Evolutionary conservation across 2,797 vertebrate species (phyloP).

Genomic region (Platalea minor): DNA sequence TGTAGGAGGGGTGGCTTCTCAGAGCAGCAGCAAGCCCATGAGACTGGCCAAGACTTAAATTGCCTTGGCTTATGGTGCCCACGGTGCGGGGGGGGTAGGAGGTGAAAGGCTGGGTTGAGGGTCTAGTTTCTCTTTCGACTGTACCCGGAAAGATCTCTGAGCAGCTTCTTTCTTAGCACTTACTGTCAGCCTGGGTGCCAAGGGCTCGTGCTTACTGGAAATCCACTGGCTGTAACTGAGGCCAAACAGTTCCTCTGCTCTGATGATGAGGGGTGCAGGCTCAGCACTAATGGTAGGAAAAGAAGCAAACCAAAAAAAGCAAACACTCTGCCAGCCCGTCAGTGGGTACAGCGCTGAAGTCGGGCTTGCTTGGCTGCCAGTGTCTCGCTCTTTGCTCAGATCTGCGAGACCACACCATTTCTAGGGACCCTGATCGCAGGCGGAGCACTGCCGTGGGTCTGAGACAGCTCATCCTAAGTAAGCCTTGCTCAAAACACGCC

Average conservation of each 20-base stretch:
- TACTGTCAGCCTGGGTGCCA: not conserved
- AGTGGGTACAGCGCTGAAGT: not conserved
- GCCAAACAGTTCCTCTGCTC: not conserved
- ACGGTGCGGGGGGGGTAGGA: fast-evolving
- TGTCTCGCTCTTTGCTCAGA: not conserved
- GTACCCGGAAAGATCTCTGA: not conserved
- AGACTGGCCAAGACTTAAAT: not conserved
- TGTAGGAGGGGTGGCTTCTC: not conserved
- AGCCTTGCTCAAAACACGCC: not conserved
- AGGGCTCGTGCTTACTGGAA: constrained; percentile 15
- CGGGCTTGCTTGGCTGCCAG: not conserved
- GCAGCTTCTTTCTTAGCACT: not conserved
- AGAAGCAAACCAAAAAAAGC: not conserved
- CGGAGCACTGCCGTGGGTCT: fast-evolving
- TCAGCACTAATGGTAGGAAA: not conserved
- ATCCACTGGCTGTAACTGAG: not conserved
- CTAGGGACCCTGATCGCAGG: not conserved
- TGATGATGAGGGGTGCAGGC: not conserved
- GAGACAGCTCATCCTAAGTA: not conserved
- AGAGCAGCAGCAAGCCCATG: not conserved
- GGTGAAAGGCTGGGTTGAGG: not conserved
- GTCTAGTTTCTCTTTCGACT: not conserved
- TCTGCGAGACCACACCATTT: not conserved
- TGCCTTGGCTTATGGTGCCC: not conserved
- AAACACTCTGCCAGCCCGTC: not conserved